Base-by-base conservation (phyloP, 2,113 vertebrate genomes). In the Zosterops japonicus region DNA sequence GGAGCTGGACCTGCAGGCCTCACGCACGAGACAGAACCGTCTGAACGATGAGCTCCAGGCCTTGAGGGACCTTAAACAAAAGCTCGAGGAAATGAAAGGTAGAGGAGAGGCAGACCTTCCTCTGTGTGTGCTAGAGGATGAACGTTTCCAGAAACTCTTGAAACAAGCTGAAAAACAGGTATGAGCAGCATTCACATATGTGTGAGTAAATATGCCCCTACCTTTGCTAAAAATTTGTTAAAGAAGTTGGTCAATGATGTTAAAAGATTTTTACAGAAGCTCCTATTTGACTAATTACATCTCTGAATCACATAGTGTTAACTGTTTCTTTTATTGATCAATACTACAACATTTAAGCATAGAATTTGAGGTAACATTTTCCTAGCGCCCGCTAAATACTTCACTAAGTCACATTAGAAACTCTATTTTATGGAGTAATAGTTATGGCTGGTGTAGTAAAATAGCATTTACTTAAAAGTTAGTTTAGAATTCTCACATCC, bases 1-100 rank as follows among this genome's bases (percentile, higher is more conserved):
- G 93, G 98, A 99, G 97, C 97, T 99, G 98, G 98, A 98, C 75
- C 98, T 99, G 15, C 98, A 98, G 98, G 98, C 98, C 0, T 98
- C 98, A 1, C 97, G 98, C 24, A 98, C 98, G 0, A 97, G 98
- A 9, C 98, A 99, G 96, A 98, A 84, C 6, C 98, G 98, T 7
- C 98, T 99, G 79, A 98, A 98, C 1, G 98, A 98, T 8, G 98
- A 99, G 92, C 97, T 99, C 15, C 98, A 97, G 96, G 97, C 97
- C 39, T 93, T 99, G 75, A 25, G 98, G 83, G 97, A 97, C 89
- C 95, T 99, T 9, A 95, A 97, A 87, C 96, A 97, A 42, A 98
- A 97, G 69, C 97, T 98, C 11, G 98, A 99, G 92, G 98, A 98
- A 15, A 95, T 98, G 97, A 98, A 98, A 95, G 96, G 97, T 0